A percentile compares a stretch with the other conserved stretches of the same genome.
Evolutionary conservation across 1,140 invertebrate species (phyloP).

Genomic region (Camponotus pennsylvanicus): DNA sequence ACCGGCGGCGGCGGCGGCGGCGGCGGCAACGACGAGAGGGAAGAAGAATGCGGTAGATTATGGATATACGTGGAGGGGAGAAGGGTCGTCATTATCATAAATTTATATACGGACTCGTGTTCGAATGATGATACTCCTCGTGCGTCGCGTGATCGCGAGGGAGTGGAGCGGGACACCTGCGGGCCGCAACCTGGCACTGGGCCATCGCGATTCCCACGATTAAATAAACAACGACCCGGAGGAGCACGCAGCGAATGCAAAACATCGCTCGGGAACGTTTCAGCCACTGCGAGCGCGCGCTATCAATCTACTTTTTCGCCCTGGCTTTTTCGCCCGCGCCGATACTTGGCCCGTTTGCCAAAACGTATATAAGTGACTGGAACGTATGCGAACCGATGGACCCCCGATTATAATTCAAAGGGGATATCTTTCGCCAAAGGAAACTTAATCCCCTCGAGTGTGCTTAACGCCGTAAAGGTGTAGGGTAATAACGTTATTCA

Average conservation of each 20-base stretch:
- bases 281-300: neutral
- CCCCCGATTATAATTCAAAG: slow-evolving; percentile 59
- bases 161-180: slow-evolving; percentile 65
- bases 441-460: slow-evolving; percentile 26
- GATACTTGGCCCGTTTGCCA: slow-evolving; percentile 51
- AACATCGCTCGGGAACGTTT: slow-evolving; percentile 67
- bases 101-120: slow-evolving; percentile 64
- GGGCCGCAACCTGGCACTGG: slow-evolving; percentile 70
- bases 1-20: neutral
- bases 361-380: slow-evolving; percentile 49
- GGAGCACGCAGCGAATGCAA: slow-evolving; percentile 73
- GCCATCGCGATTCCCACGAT: slow-evolving; percentile 78
- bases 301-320: slow-evolving; percentile 43
- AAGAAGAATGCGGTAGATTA: slow-evolving; percentile 34
- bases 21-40: neutral
- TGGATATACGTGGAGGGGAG: slow-evolving; percentile 8
- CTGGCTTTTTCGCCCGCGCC: slow-evolving; percentile 14
- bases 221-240: slow-evolving; percentile 79
- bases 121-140: slow-evolving; percentile 67
- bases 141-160: slow-evolving; percentile 63
- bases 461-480: slow-evolving; percentile 27
- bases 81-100: slow-evolving; percentile 59
- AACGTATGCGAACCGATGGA: slow-evolving; percentile 48
- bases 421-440: slow-evolving; percentile 26
- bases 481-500: slow-evolving; percentile 10